Evolutionary conservation across 2,113 vertebrate species (phyloP), one percentile per base, ranked within the genome.

Genomic region (Cavia aperea): DNA sequence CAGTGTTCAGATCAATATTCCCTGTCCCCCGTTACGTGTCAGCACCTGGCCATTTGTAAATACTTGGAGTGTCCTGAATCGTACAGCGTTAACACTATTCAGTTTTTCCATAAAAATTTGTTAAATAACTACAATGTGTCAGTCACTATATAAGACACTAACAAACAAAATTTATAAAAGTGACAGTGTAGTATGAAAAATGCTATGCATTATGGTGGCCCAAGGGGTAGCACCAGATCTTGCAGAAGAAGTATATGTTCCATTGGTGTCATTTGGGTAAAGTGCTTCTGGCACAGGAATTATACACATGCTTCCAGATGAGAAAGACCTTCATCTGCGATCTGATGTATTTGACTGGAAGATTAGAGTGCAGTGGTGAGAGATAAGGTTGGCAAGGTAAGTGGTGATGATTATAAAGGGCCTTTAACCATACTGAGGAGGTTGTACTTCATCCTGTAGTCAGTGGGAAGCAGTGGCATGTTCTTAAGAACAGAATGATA

Each of bases 281-380:
- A 86, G 58, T 92, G 84, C 73, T 93, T 89, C 83, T 83, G 77
- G 85, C 85, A 85, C 21, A 89, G 49, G 33, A 81, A 89, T 33
- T 81, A 2, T 90, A 54, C 49, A 94, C 0, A 68, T 81, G 81
- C 70, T 96, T 93, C 85, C 85, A 85, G n/a, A 72, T 85, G 73
- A 82, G 90, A 89, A 77, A 89, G 49, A 72, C 29, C 24, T 90
- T 10, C 0, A 73, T 91, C 56, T 81, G 46, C 58, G 86, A 75
- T 81, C 39, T 79, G 43, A 90, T 81, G 93, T 88, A 49, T 91
- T 90, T 94, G 86, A 12, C 82, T 93, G 78, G 49, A 89, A 92
- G 79, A 33, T 81, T 83, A 96, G 90, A 72, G 4, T 88, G 75
- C 49, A 90, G 0, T 78, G 75, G 31, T 95, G 73, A 94, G 72